Base-by-base conservation (phyloP, 2,888 invertebrate species). In the Apotomis capreana region DNA sequence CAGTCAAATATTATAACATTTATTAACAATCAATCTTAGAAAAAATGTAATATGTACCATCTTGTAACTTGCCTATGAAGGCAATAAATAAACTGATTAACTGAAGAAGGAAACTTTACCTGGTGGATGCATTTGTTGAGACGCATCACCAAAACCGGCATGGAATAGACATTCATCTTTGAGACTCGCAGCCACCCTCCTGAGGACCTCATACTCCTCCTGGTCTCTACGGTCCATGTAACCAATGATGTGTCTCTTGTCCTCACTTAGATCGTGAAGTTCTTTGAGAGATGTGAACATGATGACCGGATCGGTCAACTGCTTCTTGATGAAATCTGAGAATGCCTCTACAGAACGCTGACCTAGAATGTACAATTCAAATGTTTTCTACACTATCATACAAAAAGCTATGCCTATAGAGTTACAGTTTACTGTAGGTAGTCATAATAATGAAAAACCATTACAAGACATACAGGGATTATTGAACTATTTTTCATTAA, bases 131-230 rank as follows among this genome's bases (percentile, higher is more conserved):
- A 98, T 97, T 78, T 95, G 95, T 77, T 94, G 93, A 26, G 96
- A 96, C 0, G 95, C 95, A 75, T 97, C 96, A 12, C 98, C 99
- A 89, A 98, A 96, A 0, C 98, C 98, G 81, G 96, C 97, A 88
- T 97, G 96, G 86, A 99, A 99, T 76, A 96, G 95, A 84, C 99
- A 99, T 83, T 99, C 99, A 84, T 99, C 98, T 84, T 99, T 97
- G 8, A 99, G 94, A 83, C 96, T 96, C 5, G 96, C 96, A 0
- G 99, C 98, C 5, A 97, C 97, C 82, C 95, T 95, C 63, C 97
- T 94, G 84, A 98, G 96, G 65, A 95, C 95, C 77, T 96, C 94
- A 87, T 97, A 98, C 82, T 97, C 97, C 0, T 95, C 95, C 80
- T 96, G 95, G 82, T 97, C 96, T 76, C 97, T 94, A 37, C 94